Evolutionary conservation across 1,140 invertebrate species (phyloP).

Genomic region (Vanessa atalanta): DNA sequence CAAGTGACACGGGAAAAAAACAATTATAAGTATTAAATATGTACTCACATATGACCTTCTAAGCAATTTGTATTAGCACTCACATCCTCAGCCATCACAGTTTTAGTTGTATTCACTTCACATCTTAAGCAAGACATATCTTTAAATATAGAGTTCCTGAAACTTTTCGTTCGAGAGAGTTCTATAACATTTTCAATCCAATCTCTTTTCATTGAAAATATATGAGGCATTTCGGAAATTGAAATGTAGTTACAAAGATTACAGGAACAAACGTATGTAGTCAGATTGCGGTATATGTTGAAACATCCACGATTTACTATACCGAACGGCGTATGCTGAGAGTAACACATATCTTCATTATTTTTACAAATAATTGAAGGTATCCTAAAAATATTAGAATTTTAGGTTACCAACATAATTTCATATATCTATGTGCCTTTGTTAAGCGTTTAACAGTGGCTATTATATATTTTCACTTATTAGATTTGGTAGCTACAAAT

Average conservation of each 20-base stretch:
- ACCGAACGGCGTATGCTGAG: constrained; percentile 66
- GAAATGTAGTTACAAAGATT: constrained; percentile 22
- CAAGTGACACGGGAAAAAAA: no score
- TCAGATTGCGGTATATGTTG: constrained; percentile 46
- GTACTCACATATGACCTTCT: constrained; percentile 61
- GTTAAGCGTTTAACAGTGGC: no score
- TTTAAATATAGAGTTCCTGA: constrained; percentile 60
- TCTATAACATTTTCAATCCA: constrained; percentile 66
- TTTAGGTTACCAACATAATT: no score
- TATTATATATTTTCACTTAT: no score
- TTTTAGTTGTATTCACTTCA: constrained; percentile 54
- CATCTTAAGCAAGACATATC: constrained; percentile 66
- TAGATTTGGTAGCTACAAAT: no score
- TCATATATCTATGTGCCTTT: no score
- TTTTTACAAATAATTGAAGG: constrained; percentile 47
- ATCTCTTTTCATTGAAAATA: constrained; percentile 56
- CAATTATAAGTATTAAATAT: constrained; percentile 10
- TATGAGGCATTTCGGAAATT: constrained; percentile 56
- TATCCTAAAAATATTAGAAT: constrained; percentile 41
- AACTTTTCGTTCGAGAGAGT: constrained; percentile 53
- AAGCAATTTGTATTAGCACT: constrained; percentile 54
- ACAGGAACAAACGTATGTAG: constrained; percentile 16
- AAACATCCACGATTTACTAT: constrained; percentile 64
- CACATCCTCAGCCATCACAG: constrained; percentile 21
- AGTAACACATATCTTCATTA: constrained; percentile 59